Conservation (phyloP, 2,888 invertebrate genomes). For the Drosophila fungiperda region DNA sequence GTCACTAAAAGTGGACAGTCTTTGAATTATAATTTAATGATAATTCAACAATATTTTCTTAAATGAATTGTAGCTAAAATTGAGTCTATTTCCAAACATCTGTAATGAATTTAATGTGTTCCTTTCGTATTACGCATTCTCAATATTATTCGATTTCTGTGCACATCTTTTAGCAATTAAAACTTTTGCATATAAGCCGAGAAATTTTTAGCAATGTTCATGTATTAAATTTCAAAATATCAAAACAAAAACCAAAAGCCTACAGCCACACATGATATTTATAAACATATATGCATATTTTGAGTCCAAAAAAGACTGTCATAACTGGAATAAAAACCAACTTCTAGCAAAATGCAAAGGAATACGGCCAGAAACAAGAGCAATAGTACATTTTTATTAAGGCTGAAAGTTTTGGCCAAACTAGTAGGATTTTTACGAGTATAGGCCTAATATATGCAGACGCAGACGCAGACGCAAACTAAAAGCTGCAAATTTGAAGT, state of each 20-base stretch:
- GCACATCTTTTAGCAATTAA: slow-evolving; percentile 8
- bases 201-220: slow-evolving; percentile 6
- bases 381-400: slow-evolving; percentile 17
- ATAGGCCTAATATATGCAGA: slow-evolving; percentile 63
- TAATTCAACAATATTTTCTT: background rate
- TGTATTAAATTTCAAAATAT: slow-evolving; percentile 1
- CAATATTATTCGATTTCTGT: background rate
- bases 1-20: slow-evolving; percentile 33
- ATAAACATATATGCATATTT: slow-evolving; percentile 1
- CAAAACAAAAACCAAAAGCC: background rate
- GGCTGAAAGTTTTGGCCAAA: slow-evolving; percentile 34
- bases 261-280: background rate
- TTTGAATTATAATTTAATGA: slow-evolving; percentile 32
- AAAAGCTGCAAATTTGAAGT: slow-evolving; percentile 55
- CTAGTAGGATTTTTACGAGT: slow-evolving; percentile 5
- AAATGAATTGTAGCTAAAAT: background rate
- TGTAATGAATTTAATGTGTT: slow-evolving; percentile 1
- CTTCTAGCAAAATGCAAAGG: slow-evolving; percentile 32
- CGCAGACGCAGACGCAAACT: slow-evolving; percentile 38
- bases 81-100: background rate
- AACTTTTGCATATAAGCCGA: slow-evolving; percentile 2
- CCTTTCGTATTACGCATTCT: slow-evolving; percentile 6
- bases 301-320: slow-evolving; percentile 22
- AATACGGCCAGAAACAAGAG: slow-evolving; percentile 10
- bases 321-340: slow-evolving; percentile 49